Evolutionary conservation across 2,113 vertebrate genomes (phyloP), one percentile per base, ranked within the genome.

Genomic region (Pseudorhombus dupliciocellatus): DNA sequence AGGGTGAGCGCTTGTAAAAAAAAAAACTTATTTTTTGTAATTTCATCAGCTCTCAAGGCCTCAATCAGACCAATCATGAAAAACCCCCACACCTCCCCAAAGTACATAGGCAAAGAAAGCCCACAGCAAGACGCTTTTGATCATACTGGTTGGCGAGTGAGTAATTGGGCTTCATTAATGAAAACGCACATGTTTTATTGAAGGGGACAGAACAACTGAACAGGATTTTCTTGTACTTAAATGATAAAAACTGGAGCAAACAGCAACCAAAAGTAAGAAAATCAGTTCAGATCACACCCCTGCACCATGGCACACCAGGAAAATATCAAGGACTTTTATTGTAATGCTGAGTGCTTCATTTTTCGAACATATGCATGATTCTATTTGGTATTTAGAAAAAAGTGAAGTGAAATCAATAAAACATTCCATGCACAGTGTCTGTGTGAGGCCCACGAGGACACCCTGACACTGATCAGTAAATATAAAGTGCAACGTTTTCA

Each of bases 1-100:
- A 77, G 54, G 71, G 87, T 57, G 70, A 66, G 77, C 42, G 6
- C 16, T 61, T 58, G 65, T 21, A 63, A 74, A 75, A 62, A 63
- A 50, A 73, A 60, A 75, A 44, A 3, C 15, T 11, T 10, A 25
- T 31, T 76, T 80, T 60, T 59, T 80, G 70, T 73, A 60, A 86
- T 87, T 91, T 87, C 68, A 84, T 82, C 77, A 70, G 73, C 54
- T 83, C 66, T 86, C 65, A 58, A 57, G 84, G 63, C 66, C 71
- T 80, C 76, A 73, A 64, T 85, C 78, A 75, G 48, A 63, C 58
- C 46, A 46, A 64, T 87, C 68, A 57, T 55, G 31, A 67, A 72
- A 61, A 77, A 51, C 73, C 70, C 46, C 14, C 75, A 70, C 22
- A 73, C 66, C 79, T 62, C 46, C 26, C 50, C 18, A 22, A 66